Conservation (phyloP, 2,113 vertebrate species). For the Neodon shergylaensis region DNA sequence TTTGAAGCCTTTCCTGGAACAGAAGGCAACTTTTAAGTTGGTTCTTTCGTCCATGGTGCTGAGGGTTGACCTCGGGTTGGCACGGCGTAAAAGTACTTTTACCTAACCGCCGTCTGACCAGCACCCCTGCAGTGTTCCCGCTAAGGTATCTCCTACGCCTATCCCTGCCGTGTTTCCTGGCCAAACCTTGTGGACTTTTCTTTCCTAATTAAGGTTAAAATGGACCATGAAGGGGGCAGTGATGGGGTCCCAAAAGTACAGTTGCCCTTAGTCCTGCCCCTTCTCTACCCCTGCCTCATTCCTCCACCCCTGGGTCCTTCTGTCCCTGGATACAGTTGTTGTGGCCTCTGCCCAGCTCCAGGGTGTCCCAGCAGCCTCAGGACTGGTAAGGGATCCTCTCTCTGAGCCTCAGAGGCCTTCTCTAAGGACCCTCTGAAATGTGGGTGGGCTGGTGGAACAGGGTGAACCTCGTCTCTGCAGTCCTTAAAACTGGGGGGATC, state of each 20-base stretch:
- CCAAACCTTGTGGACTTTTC: neutral
- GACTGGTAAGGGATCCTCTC: neutral
- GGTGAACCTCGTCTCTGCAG: neutral
- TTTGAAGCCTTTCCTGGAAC: neutral
- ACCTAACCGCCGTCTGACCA: neutral
- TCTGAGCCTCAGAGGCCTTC: neutral
- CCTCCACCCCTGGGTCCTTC: too few species aligned
- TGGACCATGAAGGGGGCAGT: neutral
- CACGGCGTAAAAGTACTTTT: neutral
- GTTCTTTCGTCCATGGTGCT: neutral
- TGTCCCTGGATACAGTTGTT: neutral
- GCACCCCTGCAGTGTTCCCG: neutral
- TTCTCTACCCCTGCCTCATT: fast-evolving
- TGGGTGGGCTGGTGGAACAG: neutral
- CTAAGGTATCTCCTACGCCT: neutral
- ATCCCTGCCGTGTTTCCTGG: neutral
- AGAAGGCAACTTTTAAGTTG: neutral
- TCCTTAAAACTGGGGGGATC: neutral
- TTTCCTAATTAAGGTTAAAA: neutral
- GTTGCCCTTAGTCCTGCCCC: neutral
- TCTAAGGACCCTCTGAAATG: neutral
- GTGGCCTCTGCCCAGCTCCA: neutral
- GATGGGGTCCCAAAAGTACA: too few species aligned
- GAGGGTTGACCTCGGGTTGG: neutral
- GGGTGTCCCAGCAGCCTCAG: neutral